Evolutionary conservation across 2,797 vertebrate genomes (phyloP), one percentile per base, ranked within the genome.

Genomic region (Anas bahamensis): DNA sequence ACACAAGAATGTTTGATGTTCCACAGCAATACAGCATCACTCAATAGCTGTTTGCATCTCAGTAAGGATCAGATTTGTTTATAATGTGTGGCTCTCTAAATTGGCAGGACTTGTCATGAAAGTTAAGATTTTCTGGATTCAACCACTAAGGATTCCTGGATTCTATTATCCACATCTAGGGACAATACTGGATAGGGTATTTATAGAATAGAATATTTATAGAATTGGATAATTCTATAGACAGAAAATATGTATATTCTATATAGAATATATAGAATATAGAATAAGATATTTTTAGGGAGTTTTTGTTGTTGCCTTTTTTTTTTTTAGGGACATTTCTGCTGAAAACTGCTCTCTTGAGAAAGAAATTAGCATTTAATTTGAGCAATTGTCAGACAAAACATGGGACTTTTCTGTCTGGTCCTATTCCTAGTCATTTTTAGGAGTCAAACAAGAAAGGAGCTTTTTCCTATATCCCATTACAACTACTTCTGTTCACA

Each of bases 11-110:
- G 50, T 86, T 64, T 55, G 37, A 14, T 17, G 17, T 41, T 68
- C 21, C 26, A 5, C 4, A 1, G 28, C n/a, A 56, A 50, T 4
- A 26, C 4, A 52, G 17, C 33, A 52, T 39, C 3, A 0, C 22
- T 79, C 26, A 9, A 11, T 33, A 70, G 13, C 17, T 26, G 17
- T 26, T 63, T 46, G 24, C 44, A 69, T 73, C 17, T 28, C 17
- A 18, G 18, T 16, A 46, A 69, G 14, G 14, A 13, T 63, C 50
- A 88, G 29, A 53, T 42, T 78, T 53, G 7, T 18, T 75, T 72
- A 28, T 18, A 35, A 48, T 39, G 52, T 57, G 28, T 4, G 29
- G 42, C 2, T 8, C 8, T 50, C 46, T 41, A 63, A 55, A 73
- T 2, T 39, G n/a, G 8, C 35, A 35, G 63, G 11, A 71, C 68